Evolutionary conservation across 2,888 invertebrate species (phyloP).

Genomic region (Ormyrus labotus): DNA sequence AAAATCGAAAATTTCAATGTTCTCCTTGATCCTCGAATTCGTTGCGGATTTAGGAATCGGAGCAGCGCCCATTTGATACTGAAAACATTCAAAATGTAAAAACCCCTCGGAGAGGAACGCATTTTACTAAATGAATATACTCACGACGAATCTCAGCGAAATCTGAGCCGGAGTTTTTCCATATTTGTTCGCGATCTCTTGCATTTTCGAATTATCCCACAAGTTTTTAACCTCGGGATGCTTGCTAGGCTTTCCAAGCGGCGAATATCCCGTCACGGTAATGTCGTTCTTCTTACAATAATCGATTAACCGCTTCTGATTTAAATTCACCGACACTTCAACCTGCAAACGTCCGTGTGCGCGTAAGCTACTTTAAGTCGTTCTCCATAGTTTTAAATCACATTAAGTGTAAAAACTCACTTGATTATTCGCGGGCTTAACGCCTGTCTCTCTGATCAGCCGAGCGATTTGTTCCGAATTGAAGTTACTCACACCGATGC

Average conservation of each 20-base stretch:
- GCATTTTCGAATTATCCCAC: constrained; percentile 75
- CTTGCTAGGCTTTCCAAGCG: constrained; percentile 86
- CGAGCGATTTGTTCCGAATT: constrained; percentile 83
- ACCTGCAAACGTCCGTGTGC: constrained; percentile 77
- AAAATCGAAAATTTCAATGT: constrained; percentile 82
- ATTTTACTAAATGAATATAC: neutral
- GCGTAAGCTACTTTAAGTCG: too few relatives aligned
- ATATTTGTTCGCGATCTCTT: constrained; percentile 80
- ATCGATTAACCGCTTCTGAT: constrained; percentile 82
- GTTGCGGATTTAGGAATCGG: constrained; percentile 83
- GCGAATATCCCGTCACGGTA: constrained; percentile 87
- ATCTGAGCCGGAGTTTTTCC: constrained; percentile 82
- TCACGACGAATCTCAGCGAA: constrained; percentile 65
- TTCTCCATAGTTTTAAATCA: too few relatives aligned
- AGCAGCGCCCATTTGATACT: constrained; percentile 74
- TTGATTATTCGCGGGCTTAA: constrained; percentile 82
- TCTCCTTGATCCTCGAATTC: constrained; percentile 79
- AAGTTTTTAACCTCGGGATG: constrained; percentile 31
- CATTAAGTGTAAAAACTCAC: constrained; percentile 78
- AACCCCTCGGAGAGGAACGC: neutral
- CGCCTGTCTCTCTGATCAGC: constrained; percentile 77
- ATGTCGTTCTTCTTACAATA: constrained; percentile 83
- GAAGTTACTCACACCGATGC: constrained; percentile 90
- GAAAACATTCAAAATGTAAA: constrained; percentile 3
- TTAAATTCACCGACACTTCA: constrained; percentile 87